Base-by-base conservation (phyloP, 92 coral and sea anemone genomes). In the Parazoanthus darwini region DNA sequence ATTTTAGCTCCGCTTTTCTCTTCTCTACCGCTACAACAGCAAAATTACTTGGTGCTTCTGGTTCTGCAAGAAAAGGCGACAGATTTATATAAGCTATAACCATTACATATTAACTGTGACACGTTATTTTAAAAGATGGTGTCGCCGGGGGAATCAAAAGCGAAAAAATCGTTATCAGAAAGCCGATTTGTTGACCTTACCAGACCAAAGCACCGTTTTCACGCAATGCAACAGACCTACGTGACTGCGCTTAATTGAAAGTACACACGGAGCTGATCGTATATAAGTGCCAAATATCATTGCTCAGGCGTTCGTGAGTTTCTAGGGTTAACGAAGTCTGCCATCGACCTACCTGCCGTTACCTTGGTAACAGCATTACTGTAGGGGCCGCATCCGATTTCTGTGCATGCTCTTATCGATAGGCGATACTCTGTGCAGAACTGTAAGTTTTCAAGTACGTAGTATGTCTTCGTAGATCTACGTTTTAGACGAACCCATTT, bases 361-460 rank as follows among this genome's bases (percentile, higher is more conserved):
- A 72, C 43, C 43, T 86, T 90, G 39, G 37, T 8, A 23, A 35
- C 16, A 3, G 85, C 58, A 44, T 43, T 8, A 46, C 94, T 86
- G 77, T 82, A 92, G 14, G 88, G 87, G 48, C 97, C 97, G 1
- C 79, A 77, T 2, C 95, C 95, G 58, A 82, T 73, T 6, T 36
- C n/a, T 36, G 94, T 92, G 74, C 84, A 83, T 5, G 95, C 95
- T 68, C 90, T 87, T 35, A 94, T 93, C 29, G 43, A 44, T 11
- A 92, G 78, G 18, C 77, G 80, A 89, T 94, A 94, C 37, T n/a
- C 8, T 70, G 85, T 79, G 77, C 93, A 90, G 5, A 79, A 5
- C 73, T 26, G 23, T 51, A 94, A 74, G 11, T 83, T 84, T 51
- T 22, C 8, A 22, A 91, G 77, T 48, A 91, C 82, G 15, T 2